These are phyloP conservation scores for Exaiptasia diaphana DNA, from an alignment of 64 coral and sea anemone genomes.

Conservation along the genomic window DNA sequence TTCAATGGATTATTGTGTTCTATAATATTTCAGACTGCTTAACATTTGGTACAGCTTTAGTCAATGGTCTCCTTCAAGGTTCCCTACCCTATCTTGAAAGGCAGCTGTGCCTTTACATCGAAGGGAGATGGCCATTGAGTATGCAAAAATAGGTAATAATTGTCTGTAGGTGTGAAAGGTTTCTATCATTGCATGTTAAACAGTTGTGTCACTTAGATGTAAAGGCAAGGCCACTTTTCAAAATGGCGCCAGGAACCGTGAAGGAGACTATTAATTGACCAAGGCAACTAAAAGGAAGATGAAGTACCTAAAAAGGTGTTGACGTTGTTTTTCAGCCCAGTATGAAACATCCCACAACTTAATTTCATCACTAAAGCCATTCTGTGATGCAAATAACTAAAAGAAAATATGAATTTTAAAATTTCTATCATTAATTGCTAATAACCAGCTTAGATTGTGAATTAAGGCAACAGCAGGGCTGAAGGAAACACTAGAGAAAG, in stretches of 20 bases:
- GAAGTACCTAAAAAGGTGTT: conserved; percentile 86
- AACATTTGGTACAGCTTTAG: neutral
- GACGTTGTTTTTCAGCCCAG: conserved; percentile 76
- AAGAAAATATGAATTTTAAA: neutral
- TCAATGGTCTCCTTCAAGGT: too few relatives aligned
- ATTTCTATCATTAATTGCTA: neutral
- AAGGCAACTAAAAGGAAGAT: too few relatives aligned
- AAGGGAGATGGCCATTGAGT: too few relatives aligned
- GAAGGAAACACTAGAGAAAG: neutral
- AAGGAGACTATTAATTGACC: too few relatives aligned
- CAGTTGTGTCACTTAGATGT: neutral
- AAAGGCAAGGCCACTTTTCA: too few relatives aligned
- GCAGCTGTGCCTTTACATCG: too few relatives aligned
- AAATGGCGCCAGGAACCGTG: too few relatives aligned
- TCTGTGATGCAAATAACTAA: conserved; percentile 66
- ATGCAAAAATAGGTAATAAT: too few relatives aligned
- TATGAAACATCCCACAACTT: conserved; percentile 81
- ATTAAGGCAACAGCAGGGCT: neutral
- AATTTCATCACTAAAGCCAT: conserved; percentile 57
- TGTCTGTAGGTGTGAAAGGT: neutral
- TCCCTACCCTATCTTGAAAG: too few relatives aligned
- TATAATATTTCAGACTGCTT: neutral
- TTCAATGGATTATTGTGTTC: neutral
- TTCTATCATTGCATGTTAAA: neutral
- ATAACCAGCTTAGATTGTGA: neutral